phyloP scores from a whole-genome alignment of 37 sponge, comb jelly and placozoan genomes.

The Aphrocallistes beatrix region DNA sequence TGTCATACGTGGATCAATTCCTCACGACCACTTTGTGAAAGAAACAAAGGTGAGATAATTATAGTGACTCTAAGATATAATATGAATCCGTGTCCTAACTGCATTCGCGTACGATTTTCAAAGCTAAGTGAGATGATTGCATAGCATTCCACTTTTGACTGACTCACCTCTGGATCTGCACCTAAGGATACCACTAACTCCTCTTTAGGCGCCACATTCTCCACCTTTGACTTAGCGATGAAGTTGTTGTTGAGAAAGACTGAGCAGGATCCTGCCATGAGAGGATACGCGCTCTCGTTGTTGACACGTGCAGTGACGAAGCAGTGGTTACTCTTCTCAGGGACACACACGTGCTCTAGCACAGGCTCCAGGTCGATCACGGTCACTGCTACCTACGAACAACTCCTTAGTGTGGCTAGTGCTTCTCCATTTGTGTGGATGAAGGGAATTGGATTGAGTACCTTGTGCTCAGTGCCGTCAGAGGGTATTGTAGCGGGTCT shows the following conservation, averaged over 20 bases:
- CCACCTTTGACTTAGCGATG: background rate
- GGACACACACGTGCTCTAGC: constrained; percentile 8
- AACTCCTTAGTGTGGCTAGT: too few species aligned
- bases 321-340: constrained; percentile 11
- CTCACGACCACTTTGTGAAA: too few species aligned
- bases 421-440: too few species aligned
- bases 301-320: constrained; percentile 11
- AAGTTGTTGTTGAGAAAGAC: constrained; percentile 6
- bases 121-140: too few species aligned
- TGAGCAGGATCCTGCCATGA: background rate
- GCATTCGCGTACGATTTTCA: too few species aligned
- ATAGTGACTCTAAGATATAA: too few species aligned
- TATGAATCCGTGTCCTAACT: too few species aligned
- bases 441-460: background rate
- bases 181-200: background rate
- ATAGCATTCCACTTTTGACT: too few species aligned
- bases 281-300: background rate
- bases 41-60: too few species aligned
- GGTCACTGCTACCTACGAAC: constrained; percentile 9
- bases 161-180: constrained; percentile 3
- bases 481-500: background rate
- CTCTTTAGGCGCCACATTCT: background rate
- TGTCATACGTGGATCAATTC: too few species aligned
- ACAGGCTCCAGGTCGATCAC: background rate
- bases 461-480: constrained; percentile 18